Base-by-base conservation (phyloP, 2,888 invertebrate species). In the Caenorhabditis sulstoni region DNA sequence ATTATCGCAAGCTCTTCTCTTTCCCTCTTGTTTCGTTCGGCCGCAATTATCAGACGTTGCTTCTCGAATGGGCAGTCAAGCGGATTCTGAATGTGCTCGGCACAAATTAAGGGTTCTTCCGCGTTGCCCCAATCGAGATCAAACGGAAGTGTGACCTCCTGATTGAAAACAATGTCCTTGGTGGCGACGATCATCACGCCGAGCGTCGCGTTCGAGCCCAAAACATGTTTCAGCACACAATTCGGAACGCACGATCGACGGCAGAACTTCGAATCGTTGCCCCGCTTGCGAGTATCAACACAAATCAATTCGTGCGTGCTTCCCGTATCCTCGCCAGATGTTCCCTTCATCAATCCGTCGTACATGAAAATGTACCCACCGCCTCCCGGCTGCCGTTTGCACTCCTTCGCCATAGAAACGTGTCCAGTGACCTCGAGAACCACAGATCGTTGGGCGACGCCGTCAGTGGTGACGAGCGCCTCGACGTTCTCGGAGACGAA, bases 271-370 rank as follows among this genome's bases (percentile, higher is more conserved):
- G 80, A n/a, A 35, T 76, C 80, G 39, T 75, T 76, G 4, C 71
- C 80, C 20, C 58, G 53, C 22, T 49, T 55, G 22, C 64, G 68
- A 35, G 80, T 59, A 35, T 80, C 80, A 14, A 80, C 35, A 35
- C 68, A 74, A 3, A 79, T 45, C 20, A 70, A 23, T 35, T 74
- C 74, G 4, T 70, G 65, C 1, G 49, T 37, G 2, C 49, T 22
- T 9, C 68, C 74, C 22, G 62, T 57, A 14, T 79, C 73, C 37
- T 73, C 73, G 4, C 79, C 79, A 12, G 52, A 0, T 1, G 79
- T 59, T 20, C 74, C 79, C 29, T 79, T 79, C 74, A 79, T 65
- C 49, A 79, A 35, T 16, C 79, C 79, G 23, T 79, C 79, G 35
- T 79, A 79, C 47, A 67, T 45, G 37, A 67, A 79, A 14, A 65